A percentile compares a stretch with the other conserved stretches of the same genome.
These are phyloP conservation scores for Sinotaia quadrata DNA, from an alignment of 2,888 invertebrate genomes.

Conservation along the genomic window DNA sequence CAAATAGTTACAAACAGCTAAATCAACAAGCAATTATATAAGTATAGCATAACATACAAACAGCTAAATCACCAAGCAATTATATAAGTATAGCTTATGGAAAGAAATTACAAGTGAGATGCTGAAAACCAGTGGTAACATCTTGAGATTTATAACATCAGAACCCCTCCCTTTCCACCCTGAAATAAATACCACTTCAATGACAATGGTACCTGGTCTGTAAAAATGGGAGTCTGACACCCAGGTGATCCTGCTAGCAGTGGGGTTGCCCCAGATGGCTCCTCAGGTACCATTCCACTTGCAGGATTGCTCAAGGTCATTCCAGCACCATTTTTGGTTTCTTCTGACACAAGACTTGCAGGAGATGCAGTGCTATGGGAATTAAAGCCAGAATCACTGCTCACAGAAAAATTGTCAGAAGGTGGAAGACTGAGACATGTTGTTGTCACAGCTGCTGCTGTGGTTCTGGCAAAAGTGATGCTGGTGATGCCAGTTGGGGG, in stretches of 20 bases:
- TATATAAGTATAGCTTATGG: no score
- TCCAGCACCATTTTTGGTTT: not conserved
- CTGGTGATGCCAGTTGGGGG: conserved; percentile 46
- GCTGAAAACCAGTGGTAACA: no score
- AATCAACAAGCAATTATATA: no score
- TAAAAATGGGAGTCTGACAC: conserved; percentile 57
- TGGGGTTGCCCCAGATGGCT: conserved; percentile 46
- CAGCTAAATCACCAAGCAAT: no score
- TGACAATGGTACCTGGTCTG: conserved; percentile 55
- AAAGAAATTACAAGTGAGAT: no score
- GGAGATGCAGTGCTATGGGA: conserved; percentile 13
- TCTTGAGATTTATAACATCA: no score
- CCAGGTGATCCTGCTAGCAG: conserved; percentile 51
- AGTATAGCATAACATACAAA: no score
- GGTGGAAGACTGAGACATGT: conserved; percentile 30
- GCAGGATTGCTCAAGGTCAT: not conserved
- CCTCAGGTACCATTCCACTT: not conserved
- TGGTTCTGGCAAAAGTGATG: conserved; percentile 16
- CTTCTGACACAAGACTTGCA: not conserved
- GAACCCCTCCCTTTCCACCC: no score
- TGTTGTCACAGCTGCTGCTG: conserved; percentile 27
- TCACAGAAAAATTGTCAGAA: conserved; percentile 6
- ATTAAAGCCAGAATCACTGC: conserved; percentile 10
- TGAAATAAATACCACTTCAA: no score
- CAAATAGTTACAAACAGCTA: no score